Evolutionary conservation across 1,140 invertebrate species (phyloP), one percentile per base, ranked within the genome.

Genomic region (Zaprionus gabonicus): DNA sequence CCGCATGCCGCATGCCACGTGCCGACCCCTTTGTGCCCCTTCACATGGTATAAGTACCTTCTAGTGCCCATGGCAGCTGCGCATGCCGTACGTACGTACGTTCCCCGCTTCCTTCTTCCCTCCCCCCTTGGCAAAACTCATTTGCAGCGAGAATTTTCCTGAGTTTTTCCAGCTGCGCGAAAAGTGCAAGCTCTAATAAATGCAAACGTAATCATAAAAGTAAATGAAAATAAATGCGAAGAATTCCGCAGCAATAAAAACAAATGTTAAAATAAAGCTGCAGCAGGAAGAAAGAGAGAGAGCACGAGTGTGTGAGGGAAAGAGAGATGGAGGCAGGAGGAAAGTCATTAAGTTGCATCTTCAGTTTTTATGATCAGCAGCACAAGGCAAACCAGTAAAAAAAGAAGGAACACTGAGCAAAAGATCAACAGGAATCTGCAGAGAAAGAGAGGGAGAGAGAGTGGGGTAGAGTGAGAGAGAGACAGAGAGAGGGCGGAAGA

Each of bases 311-410:
- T 23, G 27, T 23, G 17, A 27, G 23, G 34, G 36, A 12, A 12
- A 53, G 15, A 6, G 13, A 58, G 49, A 38, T 20, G 36, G 34
- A 44, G 38, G 17, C 12, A 36, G 36, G 7, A 23, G 56, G 58
- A 31, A 4, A 53, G 49, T 59, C 73, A 76, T 76, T 71, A 72
- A 76, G 59, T 41, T 67, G 31, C 56, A 17, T 41, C 51, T 62
- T 27, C 31, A 53, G 67, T 36, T 77, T 80, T 84, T 86, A 82
- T 82, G 83, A 71, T 75, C 80, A 68, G 78, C 58, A 75, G 62
- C 76, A 81, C 73, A 64, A 88, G 83, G 83, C 71, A 83, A 87
- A 83, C 84, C 71, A 65, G 71, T 75, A 74, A 59, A 27, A 55
- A 46, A 64, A 71, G 20, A n/a, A 7, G 17, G n/a, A 46, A n/a